Conservation (phyloP, 2,797 vertebrate genomes). For the Phyllotis vaccarum region DNA sequence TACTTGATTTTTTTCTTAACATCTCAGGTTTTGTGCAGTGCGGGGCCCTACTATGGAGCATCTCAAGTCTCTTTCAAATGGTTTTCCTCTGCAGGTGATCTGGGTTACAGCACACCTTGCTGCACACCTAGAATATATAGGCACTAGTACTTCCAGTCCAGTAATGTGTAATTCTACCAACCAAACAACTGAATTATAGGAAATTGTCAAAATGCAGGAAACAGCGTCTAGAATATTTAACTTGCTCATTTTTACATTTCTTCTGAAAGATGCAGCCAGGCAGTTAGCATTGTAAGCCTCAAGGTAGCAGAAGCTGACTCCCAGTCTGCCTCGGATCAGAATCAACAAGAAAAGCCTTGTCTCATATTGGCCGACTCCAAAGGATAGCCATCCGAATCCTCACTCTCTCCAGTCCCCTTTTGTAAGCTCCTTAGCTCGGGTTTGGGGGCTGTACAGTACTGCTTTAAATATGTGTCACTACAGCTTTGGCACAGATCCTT, state of each 20-base stretch:
- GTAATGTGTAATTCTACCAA: constrained; percentile 31
- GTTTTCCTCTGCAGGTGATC: neutral
- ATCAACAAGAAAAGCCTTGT: neutral
- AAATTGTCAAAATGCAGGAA: constrained; percentile 17
- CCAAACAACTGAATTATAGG: neutral
- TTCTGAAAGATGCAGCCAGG: neutral
- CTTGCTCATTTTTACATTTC: constrained; percentile 13
- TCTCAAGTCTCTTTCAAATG: neutral
- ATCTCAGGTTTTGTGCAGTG: neutral
- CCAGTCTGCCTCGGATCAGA: neutral
- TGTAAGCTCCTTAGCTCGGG: neutral
- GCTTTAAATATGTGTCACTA: constrained; percentile 63
- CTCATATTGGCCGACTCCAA: neutral
- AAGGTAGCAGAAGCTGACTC: neutral
- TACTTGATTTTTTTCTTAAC: neutral
- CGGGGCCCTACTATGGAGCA: neutral
- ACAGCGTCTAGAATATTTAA: neutral
- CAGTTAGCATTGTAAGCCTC: neutral
- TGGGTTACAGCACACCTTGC: neutral
- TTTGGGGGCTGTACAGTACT: constrained; percentile 44
- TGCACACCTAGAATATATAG: neutral
- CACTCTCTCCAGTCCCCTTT: constrained; percentile 5
- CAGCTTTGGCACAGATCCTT: constrained; percentile 55
- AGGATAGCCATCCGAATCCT: neutral
- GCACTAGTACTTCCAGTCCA: constrained; percentile 35